phyloP scores from a whole-genome alignment of 2,113 vertebrate species.

The Bubalus kerabau region DNA sequence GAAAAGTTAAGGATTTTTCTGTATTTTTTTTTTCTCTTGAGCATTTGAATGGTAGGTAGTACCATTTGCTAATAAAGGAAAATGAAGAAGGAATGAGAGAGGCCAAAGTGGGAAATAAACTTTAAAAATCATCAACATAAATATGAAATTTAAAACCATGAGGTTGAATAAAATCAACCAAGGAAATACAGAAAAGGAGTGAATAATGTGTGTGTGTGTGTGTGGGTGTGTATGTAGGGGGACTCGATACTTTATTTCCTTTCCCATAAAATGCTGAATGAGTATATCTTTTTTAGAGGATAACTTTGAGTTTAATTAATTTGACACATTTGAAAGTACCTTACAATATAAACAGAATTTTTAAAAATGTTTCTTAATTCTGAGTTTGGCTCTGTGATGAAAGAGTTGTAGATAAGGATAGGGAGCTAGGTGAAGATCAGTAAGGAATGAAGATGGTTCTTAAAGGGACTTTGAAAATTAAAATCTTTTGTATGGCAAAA shows the following conservation, averaged over 20 bases:
- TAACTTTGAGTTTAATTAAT: neutral
- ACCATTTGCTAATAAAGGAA: neutral
- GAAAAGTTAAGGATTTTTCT: neutral
- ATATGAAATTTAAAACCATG: neutral
- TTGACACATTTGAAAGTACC: neutral
- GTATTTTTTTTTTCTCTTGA: neutral
- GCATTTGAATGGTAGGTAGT: neutral
- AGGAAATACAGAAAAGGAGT: neutral
- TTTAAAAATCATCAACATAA: neutral
- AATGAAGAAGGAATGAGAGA: neutral
- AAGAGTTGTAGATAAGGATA: neutral
- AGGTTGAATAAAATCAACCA: neutral
- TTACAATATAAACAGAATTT: neutral
- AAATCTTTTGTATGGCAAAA: neutral
- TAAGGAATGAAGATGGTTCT: neutral
- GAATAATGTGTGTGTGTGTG: neutral
- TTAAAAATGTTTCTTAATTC: neutral
- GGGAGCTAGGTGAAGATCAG: neutral
- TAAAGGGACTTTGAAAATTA: neutral
- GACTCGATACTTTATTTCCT: neutral
- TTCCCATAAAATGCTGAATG: conserved; percentile 3
- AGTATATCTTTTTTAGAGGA: neutral
- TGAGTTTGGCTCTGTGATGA: neutral
- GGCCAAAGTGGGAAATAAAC: neutral
- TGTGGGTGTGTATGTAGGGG: neutral